Percentiles rank a stretch among this genome's conserved stretches.
Evolutionary conservation across 2,888 invertebrate genomes (phyloP).

Genomic region (Anarsia innoxiella): DNA sequence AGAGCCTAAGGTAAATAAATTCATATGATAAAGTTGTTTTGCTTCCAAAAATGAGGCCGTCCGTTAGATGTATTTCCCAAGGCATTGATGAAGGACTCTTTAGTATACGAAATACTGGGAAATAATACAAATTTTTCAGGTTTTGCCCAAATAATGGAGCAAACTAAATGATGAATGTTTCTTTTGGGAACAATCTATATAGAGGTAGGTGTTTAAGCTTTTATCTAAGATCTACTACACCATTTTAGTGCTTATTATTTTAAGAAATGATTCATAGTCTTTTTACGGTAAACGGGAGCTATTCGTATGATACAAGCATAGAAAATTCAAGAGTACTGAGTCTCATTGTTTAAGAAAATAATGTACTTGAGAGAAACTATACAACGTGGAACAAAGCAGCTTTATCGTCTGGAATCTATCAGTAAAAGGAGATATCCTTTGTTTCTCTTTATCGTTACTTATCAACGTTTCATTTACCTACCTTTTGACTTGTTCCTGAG

Average conservation of each 20-base stretch:
- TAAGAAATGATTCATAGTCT: too few species aligned
- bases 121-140: constrained; percentile 35
- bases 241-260: too few species aligned
- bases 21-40: constrained; percentile 22
- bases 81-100: constrained; percentile 47
- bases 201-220: not conserved
- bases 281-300: too few species aligned
- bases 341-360: constrained; percentile 7
- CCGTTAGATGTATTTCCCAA: constrained; percentile 24
- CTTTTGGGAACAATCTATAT: not conserved
- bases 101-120: constrained; percentile 39
- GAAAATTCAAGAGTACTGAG: constrained; percentile 8
- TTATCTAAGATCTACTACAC: too few species aligned
- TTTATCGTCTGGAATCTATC: constrained; percentile 7
- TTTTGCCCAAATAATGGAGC: constrained; percentile 11
- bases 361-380: constrained; percentile 9
- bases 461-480: too few species aligned
- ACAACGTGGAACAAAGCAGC: constrained; percentile 8
- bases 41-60: constrained; percentile 23
- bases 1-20: constrained; percentile 14
- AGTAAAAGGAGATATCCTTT: constrained; percentile 1
- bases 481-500: too few species aligned
- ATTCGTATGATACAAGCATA: too few species aligned
- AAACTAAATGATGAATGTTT: constrained; percentile 20
- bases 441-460: too few species aligned